A percentile compares a stretch with the other conserved stretches of the same genome.
Evolutionary conservation across 1,140 invertebrate genomes (phyloP).

Genomic region (Neelides sp.): DNA sequence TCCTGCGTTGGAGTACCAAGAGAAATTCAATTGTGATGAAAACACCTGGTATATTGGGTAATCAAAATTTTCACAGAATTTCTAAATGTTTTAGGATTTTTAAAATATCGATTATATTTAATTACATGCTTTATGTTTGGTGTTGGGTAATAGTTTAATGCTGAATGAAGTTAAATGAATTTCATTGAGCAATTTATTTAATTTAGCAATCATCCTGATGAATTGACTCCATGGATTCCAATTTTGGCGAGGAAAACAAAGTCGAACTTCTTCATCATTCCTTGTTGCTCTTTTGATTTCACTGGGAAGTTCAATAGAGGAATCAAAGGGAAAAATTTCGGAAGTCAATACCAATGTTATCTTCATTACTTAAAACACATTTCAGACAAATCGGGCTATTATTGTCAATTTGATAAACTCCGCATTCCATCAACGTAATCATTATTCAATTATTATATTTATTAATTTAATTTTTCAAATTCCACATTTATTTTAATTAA

Average conservation of each 20-base stretch:
- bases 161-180: too few species aligned
- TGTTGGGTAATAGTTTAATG: too few species aligned
- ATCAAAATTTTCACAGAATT: too few species aligned
- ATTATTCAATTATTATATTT: conserved; percentile 30
- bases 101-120: too few species aligned
- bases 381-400: conserved; percentile 60
- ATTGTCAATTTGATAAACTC: conserved; percentile 61
- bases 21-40: too few species aligned
- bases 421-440: conserved; percentile 93
- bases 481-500: not conserved
- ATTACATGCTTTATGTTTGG: too few species aligned
- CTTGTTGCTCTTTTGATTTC: conserved; percentile 89
- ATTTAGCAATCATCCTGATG: conserved; percentile 99
- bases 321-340: conserved; percentile 39
- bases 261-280: conserved; percentile 75
- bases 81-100: too few species aligned
- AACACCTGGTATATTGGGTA: too few species aligned
- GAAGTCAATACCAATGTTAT: conserved; percentile 61
- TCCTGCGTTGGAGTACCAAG: too few species aligned
- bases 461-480: not conserved
- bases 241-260: conserved; percentile 66
- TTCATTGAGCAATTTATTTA: too few species aligned
- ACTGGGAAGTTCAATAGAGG: conserved; percentile 44
- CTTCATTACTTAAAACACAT: conserved; percentile 61
- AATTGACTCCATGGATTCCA: conserved; percentile 94